Evolutionary conservation across 2,888 invertebrate species (phyloP).

Genomic region (Caenorhabditis becei): DNA sequence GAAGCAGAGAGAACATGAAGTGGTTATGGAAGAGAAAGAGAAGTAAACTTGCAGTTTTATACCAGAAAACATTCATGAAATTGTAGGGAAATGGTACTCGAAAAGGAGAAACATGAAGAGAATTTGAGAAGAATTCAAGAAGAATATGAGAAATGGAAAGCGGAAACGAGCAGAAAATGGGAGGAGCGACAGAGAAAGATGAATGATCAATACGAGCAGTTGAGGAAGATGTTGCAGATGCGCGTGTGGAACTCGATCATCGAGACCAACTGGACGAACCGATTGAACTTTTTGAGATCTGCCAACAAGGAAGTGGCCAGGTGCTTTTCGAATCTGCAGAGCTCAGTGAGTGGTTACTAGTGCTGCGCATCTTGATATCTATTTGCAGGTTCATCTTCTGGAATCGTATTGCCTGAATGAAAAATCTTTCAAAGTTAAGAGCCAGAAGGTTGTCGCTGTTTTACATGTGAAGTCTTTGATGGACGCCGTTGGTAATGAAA

Average conservation of each 20-base stretch:
- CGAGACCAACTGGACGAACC: constrained; percentile 41
- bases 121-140: neutral
- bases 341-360: neutral
- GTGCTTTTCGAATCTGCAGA: neutral
- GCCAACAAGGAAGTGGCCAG: constrained; percentile 7
- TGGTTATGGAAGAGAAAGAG: neutral
- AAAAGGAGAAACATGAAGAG: constrained; percentile 10
- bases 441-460: neutral
- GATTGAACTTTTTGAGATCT: constrained; percentile 20
- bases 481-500: neutral
- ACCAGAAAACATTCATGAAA: neutral
- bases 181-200: constrained; percentile 8
- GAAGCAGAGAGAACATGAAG: neutral
- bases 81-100: constrained; percentile 3
- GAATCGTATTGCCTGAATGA: neutral
- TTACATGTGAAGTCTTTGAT: neutral
- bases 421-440: neutral
- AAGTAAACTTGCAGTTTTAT: neutral
- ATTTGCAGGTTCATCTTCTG: neutral
- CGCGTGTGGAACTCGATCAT: constrained; percentile 32
- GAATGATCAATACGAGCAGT: constrained; percentile 18
- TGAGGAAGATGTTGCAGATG: neutral
- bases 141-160: constrained; percentile 14
- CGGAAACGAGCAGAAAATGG: neutral
- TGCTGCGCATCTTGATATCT: neutral